Evolutionary conservation across 2,113 vertebrate species (phyloP), one percentile per base, ranked within the genome.

Genomic region (Syrmaticus mikado): DNA sequence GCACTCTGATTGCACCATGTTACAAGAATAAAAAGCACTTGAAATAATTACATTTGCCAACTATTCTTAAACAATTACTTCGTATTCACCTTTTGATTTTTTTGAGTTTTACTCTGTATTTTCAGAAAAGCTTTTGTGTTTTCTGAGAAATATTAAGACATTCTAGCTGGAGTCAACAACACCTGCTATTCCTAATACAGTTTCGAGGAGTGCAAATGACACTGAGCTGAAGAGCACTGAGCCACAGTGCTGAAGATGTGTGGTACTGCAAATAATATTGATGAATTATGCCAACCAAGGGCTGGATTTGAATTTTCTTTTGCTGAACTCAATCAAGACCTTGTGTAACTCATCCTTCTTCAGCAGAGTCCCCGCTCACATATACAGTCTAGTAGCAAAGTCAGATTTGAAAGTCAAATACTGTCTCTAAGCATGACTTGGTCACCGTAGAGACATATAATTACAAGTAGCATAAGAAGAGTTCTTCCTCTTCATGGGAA

Each of bases 1-100:
- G 73, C 96, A 95, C 97, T 97, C 97, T 75, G 93, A 89, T 97
- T 95, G 81, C 77, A 41, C 20, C 38, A 20, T 76, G 90, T 91
- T 93, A 92, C 85, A 94, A 95, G 91, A 71, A 89, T 72, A 95
- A 94, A 40, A 96, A 89, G 65, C 88, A 93, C 75, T 95, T 83
- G 91, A 46, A 94, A 95, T 65, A 95, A 96, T 90, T 92, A 78
- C 15, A 92, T 72, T 95, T 94, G 28, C 70, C 92, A 92, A 79
- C 48, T 78, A 45, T 78, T 89, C 65, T 71, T 82, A 80, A 95
- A 94, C 85, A 92, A 94, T 93, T 94, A 85, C 71, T 68, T 11
- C 32, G 6, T 21, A 75, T 77, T 30, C 25, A 50, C 25, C 36
- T 52, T 83, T 46, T 12, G 52, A 76, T 46, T 71, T 48, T 27